Evolutionary conservation across 2,797 vertebrate species (phyloP).

Genomic region (Cetoscarus ocellatus): DNA sequence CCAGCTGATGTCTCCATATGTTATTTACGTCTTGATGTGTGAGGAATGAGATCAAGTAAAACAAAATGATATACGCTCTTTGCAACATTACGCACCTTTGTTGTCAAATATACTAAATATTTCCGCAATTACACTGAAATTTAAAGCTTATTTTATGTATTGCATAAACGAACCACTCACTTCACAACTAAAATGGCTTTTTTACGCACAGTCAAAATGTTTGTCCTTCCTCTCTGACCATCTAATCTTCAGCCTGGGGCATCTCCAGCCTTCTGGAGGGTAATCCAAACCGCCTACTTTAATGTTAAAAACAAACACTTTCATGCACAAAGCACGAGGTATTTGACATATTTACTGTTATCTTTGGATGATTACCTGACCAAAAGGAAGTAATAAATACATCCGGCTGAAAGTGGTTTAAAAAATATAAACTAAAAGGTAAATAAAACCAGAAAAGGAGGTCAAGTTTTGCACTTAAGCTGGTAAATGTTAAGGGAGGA

Average conservation of each 20-base stretch:
- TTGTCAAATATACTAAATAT: not conserved
- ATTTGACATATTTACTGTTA: not conserved
- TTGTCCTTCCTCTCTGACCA: conserved; percentile 16
- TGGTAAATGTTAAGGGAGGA: not conserved
- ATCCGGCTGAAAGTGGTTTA: too few species aligned
- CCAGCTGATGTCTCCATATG: too few species aligned
- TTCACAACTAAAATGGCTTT: conserved; percentile 30
- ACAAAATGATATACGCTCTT: not conserved
- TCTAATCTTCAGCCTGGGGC: conserved; percentile 27
- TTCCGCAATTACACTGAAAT: not conserved
- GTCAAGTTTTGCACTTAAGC: not conserved
- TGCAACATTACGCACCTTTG: conserved; percentile 2
- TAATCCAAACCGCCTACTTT: not conserved
- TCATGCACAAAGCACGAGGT: too few species aligned
- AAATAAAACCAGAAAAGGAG: too few species aligned
- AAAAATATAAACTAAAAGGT: too few species aligned
- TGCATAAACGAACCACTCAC: conserved; percentile 47
- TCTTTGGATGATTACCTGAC: not conserved
- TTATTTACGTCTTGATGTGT: not conserved
- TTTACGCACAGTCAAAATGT: conserved; percentile 20
- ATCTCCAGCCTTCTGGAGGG: not conserved
- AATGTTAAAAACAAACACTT: not conserved
- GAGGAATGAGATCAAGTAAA: not conserved
- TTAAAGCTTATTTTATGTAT: not conserved
- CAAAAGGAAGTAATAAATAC: too few species aligned